Percentiles rank a stretch among this genome's conserved stretches.
Evolutionary conservation across 2,797 vertebrate species (phyloP).

Genomic region (Manis javanica): DNA sequence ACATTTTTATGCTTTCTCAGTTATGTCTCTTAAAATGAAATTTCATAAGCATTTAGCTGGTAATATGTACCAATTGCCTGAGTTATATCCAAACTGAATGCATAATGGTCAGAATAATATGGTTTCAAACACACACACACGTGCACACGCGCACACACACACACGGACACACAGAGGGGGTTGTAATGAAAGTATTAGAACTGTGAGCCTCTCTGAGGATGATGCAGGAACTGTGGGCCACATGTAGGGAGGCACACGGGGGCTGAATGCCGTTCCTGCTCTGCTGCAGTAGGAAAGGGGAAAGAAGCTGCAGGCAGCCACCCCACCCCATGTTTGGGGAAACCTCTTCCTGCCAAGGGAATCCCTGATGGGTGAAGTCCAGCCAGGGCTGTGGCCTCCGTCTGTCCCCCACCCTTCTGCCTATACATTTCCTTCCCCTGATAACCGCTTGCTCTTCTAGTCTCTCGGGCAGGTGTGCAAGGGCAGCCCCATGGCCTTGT

Average conservation of each 20-base stretch:
- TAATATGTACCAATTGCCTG: conserved; percentile 69
- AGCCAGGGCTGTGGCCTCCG: neutral
- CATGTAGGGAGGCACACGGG: neutral
- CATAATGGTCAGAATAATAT: conserved; percentile 51
- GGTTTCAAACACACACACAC: neutral
- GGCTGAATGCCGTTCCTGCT: neutral
- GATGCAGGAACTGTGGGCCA: neutral
- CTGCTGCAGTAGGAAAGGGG: neutral
- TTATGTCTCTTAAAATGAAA: conserved; percentile 76
- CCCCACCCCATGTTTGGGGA: neutral
- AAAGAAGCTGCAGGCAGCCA: neutral
- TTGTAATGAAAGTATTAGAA: neutral
- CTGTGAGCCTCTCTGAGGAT: neutral
- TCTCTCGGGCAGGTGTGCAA: neutral
- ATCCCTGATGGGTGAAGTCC: neutral
- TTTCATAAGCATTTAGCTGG: conserved; percentile 71
- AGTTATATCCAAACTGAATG: conserved; percentile 71
- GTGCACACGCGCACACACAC: neutral
- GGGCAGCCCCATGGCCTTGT: neutral
- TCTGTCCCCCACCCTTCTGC: neutral
- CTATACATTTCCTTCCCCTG: neutral
- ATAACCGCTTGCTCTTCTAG: neutral
- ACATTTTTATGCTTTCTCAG: conserved; percentile 70
- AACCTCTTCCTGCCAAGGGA: neutral
- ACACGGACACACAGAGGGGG: neutral